Evolutionary conservation across 1,140 invertebrate genomes (phyloP), one percentile per base, ranked within the genome.

Genomic region (Choristoneura fumiferana): DNA sequence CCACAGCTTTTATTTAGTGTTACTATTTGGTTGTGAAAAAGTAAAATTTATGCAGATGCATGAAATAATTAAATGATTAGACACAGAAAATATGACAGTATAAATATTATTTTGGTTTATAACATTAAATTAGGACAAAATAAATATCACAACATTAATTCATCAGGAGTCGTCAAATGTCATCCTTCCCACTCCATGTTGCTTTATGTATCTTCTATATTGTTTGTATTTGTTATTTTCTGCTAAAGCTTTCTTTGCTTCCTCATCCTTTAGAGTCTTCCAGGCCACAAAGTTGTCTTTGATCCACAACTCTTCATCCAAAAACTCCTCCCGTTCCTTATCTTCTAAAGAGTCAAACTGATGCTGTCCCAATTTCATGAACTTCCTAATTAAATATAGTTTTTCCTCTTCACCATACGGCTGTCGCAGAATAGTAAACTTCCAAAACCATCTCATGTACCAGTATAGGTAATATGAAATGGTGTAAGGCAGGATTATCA

Each of bases 331-430:
- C 75, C 92, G 94, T 63, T 95, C 93, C 49, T 92, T 79, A 8
- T 97, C 95, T 62, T 95, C 94, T 60, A 96, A 82, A 38, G 92
- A 91, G 84, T 93, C 91, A 69, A 94, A 94, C 74, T 94, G 92
- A 76, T 93, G 90, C 63, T 92, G 89, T 4, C 93, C 92, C 70
- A 96, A 91, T 66, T 93, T 92, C 89, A 97, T 90, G 76, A 93
- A 91, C 77, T 94, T 95, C 54, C 95, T 91, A 39, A 98, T 97
- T 22, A 97, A 78, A 84, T 97, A 95, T 0, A 95, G 73, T 76
- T 97, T 96, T 76, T 97, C 95, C 69, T 96, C 95, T 4, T 92
- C 90, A 0, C 93, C 95, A 77, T 95, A 97, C 36, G 94, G 93
- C 65, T 95, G 89, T 67, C 93, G 93, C 37, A 92, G 76, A n/a